These are phyloP conservation scores for Pseudococcus viburni DNA, from an alignment of 2,888 invertebrate genomes.

Conservation along the genomic window DNA sequence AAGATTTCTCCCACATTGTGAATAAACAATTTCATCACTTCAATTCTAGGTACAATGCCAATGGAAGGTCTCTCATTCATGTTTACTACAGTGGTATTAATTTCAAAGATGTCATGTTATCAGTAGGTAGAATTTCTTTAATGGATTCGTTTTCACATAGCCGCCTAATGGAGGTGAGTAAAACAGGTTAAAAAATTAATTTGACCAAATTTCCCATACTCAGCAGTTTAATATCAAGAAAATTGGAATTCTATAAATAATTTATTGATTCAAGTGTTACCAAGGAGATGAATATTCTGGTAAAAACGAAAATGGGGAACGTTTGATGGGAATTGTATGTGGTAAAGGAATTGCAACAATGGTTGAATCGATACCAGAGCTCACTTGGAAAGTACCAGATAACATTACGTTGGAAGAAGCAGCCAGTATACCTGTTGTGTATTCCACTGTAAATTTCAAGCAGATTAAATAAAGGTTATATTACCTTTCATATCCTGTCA, in stretches of 20 bases:
- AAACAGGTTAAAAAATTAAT: too few species aligned
- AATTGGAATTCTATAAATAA: conserved; percentile 71
- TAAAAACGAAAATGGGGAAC: conserved; percentile 70
- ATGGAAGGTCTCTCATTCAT: conserved; percentile 71
- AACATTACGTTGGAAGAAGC: conserved; percentile 78
- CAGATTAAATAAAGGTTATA: background rate
- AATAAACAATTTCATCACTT: background rate
- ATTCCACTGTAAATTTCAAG: conserved; percentile 73
- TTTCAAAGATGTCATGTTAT: conserved; percentile 95
- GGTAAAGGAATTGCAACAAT: conserved; percentile 73
- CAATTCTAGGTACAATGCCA: background rate
- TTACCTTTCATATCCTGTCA: too few species aligned
- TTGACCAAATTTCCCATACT: too few species aligned
- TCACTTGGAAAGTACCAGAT: conserved; percentile 75
- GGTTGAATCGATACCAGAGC: conserved; percentile 73
- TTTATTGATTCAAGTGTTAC: conserved; percentile 74
- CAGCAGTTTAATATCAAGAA: background rate
- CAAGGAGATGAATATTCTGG: conserved; percentile 75
- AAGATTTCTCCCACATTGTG: too few species aligned
- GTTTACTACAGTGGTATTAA: conserved; percentile 87
- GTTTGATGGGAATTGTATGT: conserved; percentile 72
- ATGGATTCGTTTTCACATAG: background rate
- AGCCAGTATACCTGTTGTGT: conserved; percentile 78
- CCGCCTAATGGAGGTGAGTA: background rate
- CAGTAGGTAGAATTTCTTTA: conserved; percentile 86